phyloP scores from a whole-genome alignment of 2,888 invertebrate species.

The Heteropelma amictum region DNA sequence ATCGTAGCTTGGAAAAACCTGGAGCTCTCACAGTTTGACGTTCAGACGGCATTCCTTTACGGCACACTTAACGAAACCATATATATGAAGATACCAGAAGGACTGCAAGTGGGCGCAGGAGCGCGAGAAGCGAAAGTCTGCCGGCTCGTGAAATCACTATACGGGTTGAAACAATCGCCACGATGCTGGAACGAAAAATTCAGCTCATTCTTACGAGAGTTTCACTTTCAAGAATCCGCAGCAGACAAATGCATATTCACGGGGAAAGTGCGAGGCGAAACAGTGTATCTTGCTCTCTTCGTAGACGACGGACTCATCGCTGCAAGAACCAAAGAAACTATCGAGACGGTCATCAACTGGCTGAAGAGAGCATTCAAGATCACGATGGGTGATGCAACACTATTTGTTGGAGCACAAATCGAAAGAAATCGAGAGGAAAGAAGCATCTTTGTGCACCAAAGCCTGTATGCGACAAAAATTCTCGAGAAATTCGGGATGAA shows the following conservation, averaged over 20 bases:
- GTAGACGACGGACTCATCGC: conserved; percentile 34
- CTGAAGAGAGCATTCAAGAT: conserved; percentile 3
- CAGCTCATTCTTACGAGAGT: background rate
- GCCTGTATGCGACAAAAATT: background rate
- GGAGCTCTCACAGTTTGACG: conserved; percentile 31
- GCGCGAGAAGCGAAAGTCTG: too few relatives aligned
- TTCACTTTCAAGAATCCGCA: background rate
- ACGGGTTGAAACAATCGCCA: conserved; percentile 25
- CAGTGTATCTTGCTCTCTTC: conserved; percentile 28
- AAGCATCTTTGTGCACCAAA: background rate
- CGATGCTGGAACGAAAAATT: conserved; percentile 16
- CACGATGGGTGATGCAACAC: background rate
- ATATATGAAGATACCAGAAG: conserved; percentile 20
- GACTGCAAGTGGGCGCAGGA: background rate
- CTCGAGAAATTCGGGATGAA: background rate
- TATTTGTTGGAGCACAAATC: conserved; percentile 18
- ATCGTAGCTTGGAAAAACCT: too few relatives aligned
- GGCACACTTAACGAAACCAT: conserved; percentile 18
- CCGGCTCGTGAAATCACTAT: background rate
- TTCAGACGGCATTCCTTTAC: conserved; percentile 10
- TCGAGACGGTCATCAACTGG: background rate
- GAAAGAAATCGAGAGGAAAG: background rate
- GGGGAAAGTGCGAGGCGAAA: background rate
- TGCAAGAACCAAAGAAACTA: background rate
- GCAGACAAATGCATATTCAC: conserved; percentile 21